Percentiles rank a stretch among this genome's conserved stretches.
Conservation (phyloP, 2,797 vertebrate genomes). For the Scolopax bukidnonensis region DNA sequence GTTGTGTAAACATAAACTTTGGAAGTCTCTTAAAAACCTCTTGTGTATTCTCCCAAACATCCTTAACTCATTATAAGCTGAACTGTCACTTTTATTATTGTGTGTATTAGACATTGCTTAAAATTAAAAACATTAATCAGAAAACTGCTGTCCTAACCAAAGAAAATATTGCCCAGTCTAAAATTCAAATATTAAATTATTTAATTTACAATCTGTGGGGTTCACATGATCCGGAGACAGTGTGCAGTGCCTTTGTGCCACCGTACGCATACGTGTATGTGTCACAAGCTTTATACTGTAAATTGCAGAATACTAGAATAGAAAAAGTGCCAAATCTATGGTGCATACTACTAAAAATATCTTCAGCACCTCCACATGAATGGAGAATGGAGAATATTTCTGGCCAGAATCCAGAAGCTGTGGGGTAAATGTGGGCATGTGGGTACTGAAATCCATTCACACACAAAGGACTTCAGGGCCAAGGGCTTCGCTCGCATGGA, state of each 20-base stretch:
- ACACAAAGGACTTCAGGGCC: background rate
- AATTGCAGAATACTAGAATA: background rate
- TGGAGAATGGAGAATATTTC: background rate
- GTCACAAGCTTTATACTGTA: background rate
- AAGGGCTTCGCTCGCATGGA: background rate
- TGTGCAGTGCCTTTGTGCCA: background rate
- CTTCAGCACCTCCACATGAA: background rate
- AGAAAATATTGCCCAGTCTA: conserved; percentile 76
- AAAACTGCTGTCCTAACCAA: conserved; percentile 77
- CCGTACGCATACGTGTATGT: background rate
- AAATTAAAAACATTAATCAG: conserved; percentile 87
- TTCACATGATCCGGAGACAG: background rate
- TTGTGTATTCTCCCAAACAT: conserved; percentile 74
- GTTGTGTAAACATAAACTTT: conserved; percentile 70
- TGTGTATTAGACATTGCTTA: conserved; percentile 77
- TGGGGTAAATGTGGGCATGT: background rate
- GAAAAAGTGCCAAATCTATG: background rate
- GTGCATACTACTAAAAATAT: background rate
- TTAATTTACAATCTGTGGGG: conserved; percentile 47
- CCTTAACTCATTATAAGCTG: conserved; percentile 79
- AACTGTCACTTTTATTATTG: conserved; percentile 83
- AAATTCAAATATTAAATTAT: conserved; percentile 82
- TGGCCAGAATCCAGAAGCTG: background rate
- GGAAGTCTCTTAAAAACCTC: conserved; percentile 68
- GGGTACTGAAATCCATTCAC: background rate